Conservation (phyloP, 2,113 vertebrate genomes). For the Ursus arctos region DNA sequence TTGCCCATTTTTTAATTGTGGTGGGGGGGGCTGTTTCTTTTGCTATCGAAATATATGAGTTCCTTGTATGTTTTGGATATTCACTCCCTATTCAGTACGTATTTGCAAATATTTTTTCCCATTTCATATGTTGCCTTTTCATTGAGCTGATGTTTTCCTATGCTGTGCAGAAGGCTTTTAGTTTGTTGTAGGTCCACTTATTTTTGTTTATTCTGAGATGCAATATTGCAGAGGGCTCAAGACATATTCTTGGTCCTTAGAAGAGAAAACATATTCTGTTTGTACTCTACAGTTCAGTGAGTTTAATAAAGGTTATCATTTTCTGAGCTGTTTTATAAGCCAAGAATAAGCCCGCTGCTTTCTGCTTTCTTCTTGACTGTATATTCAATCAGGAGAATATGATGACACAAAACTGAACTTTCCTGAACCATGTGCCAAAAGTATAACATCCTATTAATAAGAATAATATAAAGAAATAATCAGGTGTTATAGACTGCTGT, state of each 20-base stretch:
- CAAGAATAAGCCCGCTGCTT: not conserved
- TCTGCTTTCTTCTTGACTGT: not conserved
- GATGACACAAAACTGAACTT: not conserved
- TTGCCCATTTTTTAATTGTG: not conserved
- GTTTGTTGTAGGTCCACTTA: not conserved
- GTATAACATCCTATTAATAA: not conserved
- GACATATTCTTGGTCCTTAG: not conserved
- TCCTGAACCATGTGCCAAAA: not conserved
- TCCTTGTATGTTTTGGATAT: not conserved
- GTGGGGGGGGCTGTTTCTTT: not conserved
- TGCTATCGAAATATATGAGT: not conserved
- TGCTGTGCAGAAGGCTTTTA: not conserved
- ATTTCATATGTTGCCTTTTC: not conserved
- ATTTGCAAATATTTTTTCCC: not conserved
- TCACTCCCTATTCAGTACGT: not conserved
- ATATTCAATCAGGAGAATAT: constrained; percentile 22
- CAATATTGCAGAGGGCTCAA: not conserved
- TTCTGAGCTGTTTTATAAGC: not conserved
- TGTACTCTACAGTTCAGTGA: not conserved
- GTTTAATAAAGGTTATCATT: not conserved
- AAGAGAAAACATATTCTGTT: constrained; percentile 23
- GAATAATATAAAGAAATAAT: not conserved
- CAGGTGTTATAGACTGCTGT: not conserved
- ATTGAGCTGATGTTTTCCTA: not conserved
- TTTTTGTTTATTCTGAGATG: not conserved